Base-by-base conservation (phyloP, 2,888 invertebrate genomes). In the Tachina fera region DNA sequence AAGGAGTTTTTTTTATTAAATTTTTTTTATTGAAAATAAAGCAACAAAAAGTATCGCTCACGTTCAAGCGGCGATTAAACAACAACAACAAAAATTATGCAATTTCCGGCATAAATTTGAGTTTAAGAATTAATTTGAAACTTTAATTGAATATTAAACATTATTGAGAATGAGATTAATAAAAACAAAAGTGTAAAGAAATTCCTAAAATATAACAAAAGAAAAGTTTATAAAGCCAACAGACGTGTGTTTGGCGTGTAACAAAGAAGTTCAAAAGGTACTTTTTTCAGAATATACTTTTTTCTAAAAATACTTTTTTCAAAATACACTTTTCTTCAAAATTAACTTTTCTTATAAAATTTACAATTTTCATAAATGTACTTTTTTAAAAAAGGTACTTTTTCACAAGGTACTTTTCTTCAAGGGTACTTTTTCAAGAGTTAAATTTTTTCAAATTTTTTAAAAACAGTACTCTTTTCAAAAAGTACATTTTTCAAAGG, bases 41-140 rank as follows among this genome's bases (percentile, higher is more conserved):
- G 9, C 39, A 74, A 49, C 22, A 61, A 67, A 16, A 22, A 5
- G 5, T 58, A 49, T 56, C 31, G 39, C 45, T 67, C 72, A 80
- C 65, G 65, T 72, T 71, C n/a, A n/a, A 10, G 49, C 31, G n/a
- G 60, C 53, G 31, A 5, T 6, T 31, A 31, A 31, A 31, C 6
- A 22, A 49, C 45, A 60, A 67, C n/a, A 80, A 31, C 31, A 31
- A 31, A 2, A 63, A 68, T 84, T 84, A 81, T 81, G 81, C 84
- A 81, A 84, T 81, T 84, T 84, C 84, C 84, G 80, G 53, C 74
- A 22, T 14, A 41, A 41, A 45, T 56, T 56, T 1, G 9, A 45
- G 10, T 49, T 71, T 47, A 9, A 43, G 4, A 47, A 65, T 49
- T 56, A 41, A 56, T 19, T 68, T n/a, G 5, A 45, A 43, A 56